Conservation (phyloP, 2,888 invertebrate species). For the Drosophila barbarae region DNA sequence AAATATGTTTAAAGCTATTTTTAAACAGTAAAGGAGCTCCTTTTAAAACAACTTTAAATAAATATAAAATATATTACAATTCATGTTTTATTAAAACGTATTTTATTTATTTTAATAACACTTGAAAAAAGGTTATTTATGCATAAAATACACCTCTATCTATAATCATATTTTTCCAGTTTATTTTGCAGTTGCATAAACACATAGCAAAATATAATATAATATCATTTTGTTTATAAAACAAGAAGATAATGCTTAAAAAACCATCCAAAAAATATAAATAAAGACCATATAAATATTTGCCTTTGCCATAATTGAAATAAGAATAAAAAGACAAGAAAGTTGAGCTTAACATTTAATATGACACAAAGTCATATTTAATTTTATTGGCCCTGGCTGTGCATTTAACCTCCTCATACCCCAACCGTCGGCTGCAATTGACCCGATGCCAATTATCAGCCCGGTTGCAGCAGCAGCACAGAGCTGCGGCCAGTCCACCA, state of each 20-base stretch:
- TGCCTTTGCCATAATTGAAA: constrained; percentile 11
- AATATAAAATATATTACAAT: neutral
- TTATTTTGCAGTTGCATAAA: neutral
- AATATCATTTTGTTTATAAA: neutral
- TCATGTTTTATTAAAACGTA: neutral
- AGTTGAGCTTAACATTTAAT: constrained; percentile 33
- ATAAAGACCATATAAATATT: neutral
- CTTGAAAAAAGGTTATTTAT: neutral
- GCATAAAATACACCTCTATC: neutral
- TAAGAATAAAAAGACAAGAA: constrained; percentile 6
- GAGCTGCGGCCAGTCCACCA: constrained; percentile 7
- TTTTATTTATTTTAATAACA: neutral
- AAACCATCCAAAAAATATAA: neutral
- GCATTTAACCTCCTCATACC: constrained; percentile 7
- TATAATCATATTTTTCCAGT: neutral
- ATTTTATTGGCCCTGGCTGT: constrained; percentile 53
- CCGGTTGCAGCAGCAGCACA: constrained; percentile 43
- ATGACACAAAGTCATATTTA: constrained; percentile 60
- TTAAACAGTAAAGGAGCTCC: too few species aligned
- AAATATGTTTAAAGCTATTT: too few species aligned
- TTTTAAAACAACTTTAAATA: neutral
- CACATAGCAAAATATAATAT: neutral
- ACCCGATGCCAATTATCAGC: constrained; percentile 66
- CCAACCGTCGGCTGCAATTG: constrained; percentile 42
- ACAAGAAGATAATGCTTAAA: neutral